These are phyloP conservation scores for Allygus modestus DNA, from an alignment of 2,888 invertebrate genomes.

Conservation along the genomic window DNA sequence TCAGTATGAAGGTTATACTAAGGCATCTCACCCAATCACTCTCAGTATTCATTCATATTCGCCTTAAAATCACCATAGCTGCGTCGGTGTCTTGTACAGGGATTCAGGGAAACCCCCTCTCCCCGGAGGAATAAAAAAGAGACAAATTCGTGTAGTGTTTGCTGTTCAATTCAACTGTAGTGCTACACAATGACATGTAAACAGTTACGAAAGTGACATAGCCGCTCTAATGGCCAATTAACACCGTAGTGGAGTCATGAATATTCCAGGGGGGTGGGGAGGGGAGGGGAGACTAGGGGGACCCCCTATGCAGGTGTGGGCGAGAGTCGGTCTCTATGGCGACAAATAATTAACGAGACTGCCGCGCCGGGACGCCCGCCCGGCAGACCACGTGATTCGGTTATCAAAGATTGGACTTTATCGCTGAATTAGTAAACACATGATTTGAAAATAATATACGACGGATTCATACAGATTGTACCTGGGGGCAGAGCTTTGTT, in stretches of 20 bases:
- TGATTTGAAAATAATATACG: too few species aligned
- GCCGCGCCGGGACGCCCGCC: neutral
- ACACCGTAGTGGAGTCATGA: conserved; percentile 23
- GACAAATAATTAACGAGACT: conserved; percentile 19
- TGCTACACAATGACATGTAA: neutral
- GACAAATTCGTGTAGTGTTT: too few species aligned
- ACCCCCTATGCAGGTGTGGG: neutral
- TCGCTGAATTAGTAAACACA: neutral
- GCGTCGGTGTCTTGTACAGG: too few species aligned
- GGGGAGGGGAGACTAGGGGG: neutral
- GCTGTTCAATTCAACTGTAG: neutral
- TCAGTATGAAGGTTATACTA: too few species aligned
- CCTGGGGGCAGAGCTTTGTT: neutral
- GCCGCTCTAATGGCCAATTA: conserved; percentile 31
- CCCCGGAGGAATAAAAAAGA: too few species aligned
- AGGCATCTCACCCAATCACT: too few species aligned
- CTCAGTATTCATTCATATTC: too few species aligned
- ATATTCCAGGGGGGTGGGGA: conserved; percentile 9
- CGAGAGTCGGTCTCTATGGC: conserved; percentile 31
- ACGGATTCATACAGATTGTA: too few species aligned
- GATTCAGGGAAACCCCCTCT: too few species aligned
- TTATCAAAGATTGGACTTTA: neutral
- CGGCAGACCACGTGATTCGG: conserved; percentile 3
- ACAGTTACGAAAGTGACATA: conserved; percentile 22
- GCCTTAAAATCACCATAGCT: too few species aligned